Conservation (phyloP, 2,797 vertebrate species). For the Lophotriccus pileatus region DNA sequence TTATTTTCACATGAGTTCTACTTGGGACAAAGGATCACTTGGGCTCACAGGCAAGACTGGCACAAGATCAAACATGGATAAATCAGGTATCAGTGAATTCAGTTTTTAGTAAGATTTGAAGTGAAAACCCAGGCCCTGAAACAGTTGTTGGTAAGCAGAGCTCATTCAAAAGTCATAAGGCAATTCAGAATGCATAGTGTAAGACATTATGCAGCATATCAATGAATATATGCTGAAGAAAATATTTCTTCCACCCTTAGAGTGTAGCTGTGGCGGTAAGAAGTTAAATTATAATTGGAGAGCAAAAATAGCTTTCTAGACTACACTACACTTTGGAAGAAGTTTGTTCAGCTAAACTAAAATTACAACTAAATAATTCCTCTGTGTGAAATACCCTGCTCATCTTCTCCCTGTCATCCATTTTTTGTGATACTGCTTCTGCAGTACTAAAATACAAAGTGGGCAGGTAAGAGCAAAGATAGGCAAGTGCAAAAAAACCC, state of each 20-base stretch:
- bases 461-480: background rate
- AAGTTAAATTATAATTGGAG: background rate
- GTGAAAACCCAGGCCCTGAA: background rate
- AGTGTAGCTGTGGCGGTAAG: accelerated
- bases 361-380: background rate
- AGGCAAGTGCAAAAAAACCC: background rate
- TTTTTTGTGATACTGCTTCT: conserved; percentile 90
- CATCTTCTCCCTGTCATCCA: conserved; percentile 84
- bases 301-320: background rate
- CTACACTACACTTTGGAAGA: background rate
- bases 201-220: background rate
- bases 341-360: background rate
- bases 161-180: background rate
- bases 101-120: background rate
- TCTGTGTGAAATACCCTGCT: background rate
- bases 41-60: background rate
- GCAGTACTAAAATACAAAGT: conserved; percentile 78
- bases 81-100: background rate
- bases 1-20: background rate
- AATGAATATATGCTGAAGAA: background rate
- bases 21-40: background rate
- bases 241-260: background rate
- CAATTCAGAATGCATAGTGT: background rate
- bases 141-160: background rate
- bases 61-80: background rate